A percentile compares a stretch with the other conserved stretches of the same genome.
These are phyloP conservation scores for Chaetogeoica ovagalla DNA, from an alignment of 2,888 invertebrate genomes.

Conservation along the genomic window DNA sequence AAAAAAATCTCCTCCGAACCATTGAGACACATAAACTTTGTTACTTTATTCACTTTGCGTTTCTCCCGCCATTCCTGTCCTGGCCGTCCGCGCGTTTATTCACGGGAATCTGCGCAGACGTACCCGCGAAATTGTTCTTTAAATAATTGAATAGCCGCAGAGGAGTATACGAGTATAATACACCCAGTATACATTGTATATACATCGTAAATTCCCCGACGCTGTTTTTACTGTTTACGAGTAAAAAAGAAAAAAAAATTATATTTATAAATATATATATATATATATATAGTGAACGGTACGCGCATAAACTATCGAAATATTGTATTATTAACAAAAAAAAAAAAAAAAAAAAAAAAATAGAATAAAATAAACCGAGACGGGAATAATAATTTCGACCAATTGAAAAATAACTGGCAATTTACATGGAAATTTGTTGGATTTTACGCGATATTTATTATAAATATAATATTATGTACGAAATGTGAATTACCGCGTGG, in stretches of 20 bases:
- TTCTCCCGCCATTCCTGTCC: background rate
- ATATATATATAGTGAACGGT: background rate
- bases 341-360: background rate
- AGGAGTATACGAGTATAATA: background rate
- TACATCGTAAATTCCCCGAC: background rate
- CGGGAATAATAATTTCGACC: background rate
- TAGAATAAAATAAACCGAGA: background rate
- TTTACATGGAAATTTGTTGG: background rate
- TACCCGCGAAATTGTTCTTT: constrained; percentile 48
- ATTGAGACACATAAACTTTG: constrained; percentile 46
- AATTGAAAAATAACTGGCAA: background rate
- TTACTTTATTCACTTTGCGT: constrained; percentile 40
- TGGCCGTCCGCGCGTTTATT: background rate
- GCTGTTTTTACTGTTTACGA: constrained; percentile 21
- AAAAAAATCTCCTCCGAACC: constrained; percentile 46
- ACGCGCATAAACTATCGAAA: background rate
- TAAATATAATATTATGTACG: too few species aligned
- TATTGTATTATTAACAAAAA: constrained; percentile 30
- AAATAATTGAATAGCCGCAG: constrained; percentile 44
- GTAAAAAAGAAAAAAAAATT: too few species aligned
- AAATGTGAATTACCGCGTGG: too few species aligned
- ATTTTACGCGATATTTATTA: too few species aligned
- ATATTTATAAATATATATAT: too few species aligned
- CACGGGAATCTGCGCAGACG: background rate
- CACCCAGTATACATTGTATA: too few species aligned